Evolutionary conservation across 2,113 vertebrate genomes (phyloP).

Genomic region (Sturnira hondurensis): DNA sequence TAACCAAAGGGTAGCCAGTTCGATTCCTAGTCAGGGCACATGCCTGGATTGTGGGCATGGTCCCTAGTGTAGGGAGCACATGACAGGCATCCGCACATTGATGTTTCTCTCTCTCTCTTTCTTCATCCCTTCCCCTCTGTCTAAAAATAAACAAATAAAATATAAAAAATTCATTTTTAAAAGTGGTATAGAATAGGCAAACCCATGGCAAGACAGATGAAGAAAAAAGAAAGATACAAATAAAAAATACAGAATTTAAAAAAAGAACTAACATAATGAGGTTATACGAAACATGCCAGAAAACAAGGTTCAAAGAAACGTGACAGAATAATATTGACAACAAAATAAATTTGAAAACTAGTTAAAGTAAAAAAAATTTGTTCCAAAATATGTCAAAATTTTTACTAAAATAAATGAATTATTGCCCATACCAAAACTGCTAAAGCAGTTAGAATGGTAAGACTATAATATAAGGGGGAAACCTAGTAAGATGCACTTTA

Average conservation of each 20-base stretch:
- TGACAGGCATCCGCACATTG: too few relatives aligned
- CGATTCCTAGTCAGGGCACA: too few relatives aligned
- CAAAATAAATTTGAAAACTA: background rate
- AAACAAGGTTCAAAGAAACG: background rate
- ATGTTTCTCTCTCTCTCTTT: too few relatives aligned
- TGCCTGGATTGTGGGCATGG: too few relatives aligned
- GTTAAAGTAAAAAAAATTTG: background rate
- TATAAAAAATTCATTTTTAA: background rate
- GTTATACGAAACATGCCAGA: background rate
- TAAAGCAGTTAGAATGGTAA: background rate
- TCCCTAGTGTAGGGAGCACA: fast-evolving
- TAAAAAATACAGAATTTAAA: background rate
- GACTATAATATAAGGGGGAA: background rate
- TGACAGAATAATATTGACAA: background rate
- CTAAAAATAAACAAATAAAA: too few relatives aligned
- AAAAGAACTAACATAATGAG: background rate
- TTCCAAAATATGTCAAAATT: background rate
- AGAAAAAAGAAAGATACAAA: background rate
- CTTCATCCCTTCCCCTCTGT: too few relatives aligned
- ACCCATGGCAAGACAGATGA: background rate
- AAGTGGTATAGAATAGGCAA: background rate
- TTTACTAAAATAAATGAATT: background rate
- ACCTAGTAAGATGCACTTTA: background rate
- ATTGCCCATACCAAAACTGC: background rate
- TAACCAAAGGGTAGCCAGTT: too few relatives aligned